These are phyloP conservation scores for Lemur catta DNA, from an alignment of 2,797 vertebrate genomes.

Conservation along the genomic window DNA sequence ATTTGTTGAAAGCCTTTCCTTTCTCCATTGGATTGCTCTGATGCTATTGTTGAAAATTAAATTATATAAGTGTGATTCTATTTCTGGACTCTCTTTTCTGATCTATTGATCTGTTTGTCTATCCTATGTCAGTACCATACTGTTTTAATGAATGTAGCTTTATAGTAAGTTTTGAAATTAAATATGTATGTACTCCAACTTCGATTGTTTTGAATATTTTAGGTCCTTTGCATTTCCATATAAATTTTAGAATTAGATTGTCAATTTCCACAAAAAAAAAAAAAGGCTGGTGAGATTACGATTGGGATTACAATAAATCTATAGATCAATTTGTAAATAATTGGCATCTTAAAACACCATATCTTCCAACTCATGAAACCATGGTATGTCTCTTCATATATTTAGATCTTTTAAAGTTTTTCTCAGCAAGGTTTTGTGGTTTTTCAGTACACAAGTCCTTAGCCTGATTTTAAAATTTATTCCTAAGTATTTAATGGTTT, in stretches of 20 bases:
- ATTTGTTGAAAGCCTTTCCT: background rate
- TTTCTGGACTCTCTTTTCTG: background rate
- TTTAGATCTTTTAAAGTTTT: background rate
- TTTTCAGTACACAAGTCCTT: background rate
- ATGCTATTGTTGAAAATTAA: conserved; percentile 25
- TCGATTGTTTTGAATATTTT: background rate
- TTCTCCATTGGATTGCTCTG: background rate
- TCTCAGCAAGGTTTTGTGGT: background rate
- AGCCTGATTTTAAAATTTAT: background rate
- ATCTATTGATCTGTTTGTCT: background rate
- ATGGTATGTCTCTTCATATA: background rate
- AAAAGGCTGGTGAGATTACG: background rate
- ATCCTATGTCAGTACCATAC: background rate
- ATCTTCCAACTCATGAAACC: background rate
- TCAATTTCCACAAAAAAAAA: background rate
- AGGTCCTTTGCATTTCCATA: background rate
- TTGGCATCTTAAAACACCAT: background rate
- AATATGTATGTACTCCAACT: background rate
- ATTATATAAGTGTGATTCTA: background rate
- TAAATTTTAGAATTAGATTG: background rate
- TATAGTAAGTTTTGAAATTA: background rate
- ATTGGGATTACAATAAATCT: background rate
- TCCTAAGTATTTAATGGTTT: background rate
- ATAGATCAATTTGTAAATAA: background rate
- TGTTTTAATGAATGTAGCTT: background rate